A percentile compares a stretch with the other conserved stretches of the same genome.
Conservation (phyloP, 2,797 vertebrate genomes). For the Harpagifer antarcticus region DNA sequence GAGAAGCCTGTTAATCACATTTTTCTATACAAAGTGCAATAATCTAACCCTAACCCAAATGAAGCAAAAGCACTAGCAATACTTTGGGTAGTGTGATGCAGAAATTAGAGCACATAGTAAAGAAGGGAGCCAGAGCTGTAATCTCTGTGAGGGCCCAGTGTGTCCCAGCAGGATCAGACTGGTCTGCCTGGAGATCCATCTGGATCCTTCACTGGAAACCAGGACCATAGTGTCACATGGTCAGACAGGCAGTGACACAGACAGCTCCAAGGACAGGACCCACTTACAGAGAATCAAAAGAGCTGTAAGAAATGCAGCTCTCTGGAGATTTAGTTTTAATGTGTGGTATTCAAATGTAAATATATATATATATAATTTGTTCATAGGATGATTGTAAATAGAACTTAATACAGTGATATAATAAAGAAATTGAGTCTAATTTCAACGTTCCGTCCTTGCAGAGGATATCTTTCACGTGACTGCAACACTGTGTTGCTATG, state of each 20-base stretch:
- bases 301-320: background rate
- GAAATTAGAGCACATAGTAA: slow-evolving; percentile 40
- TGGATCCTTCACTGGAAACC: slow-evolving; percentile 50
- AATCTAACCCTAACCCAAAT: background rate
- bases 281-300: background rate
- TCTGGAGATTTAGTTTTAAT: background rate
- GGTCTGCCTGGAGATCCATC: slow-evolving; percentile 57
- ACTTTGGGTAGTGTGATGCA: slow-evolving; percentile 3
- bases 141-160: slow-evolving; percentile 46
- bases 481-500: slow-evolving; percentile 80
- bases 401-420: slow-evolving; percentile 17
- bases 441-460: slow-evolving; percentile 34
- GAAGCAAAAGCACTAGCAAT: background rate
- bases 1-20: background rate
- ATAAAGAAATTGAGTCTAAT: slow-evolving; percentile 14
- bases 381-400: background rate
- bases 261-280: slow-evolving; percentile 9
- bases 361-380: no score
- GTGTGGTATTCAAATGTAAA: background rate
- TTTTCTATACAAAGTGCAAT: background rate
- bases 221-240: slow-evolving; percentile 47
- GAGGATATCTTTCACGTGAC: slow-evolving; percentile 55
- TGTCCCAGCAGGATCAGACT: slow-evolving; percentile 62
- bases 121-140: slow-evolving; percentile 42
- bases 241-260: slow-evolving; percentile 20